Percentiles rank a stretch among this genome's conserved stretches.
Evolutionary conservation across 2,113 vertebrate genomes (phyloP).

Genomic region (Apaloderma vittatum): DNA sequence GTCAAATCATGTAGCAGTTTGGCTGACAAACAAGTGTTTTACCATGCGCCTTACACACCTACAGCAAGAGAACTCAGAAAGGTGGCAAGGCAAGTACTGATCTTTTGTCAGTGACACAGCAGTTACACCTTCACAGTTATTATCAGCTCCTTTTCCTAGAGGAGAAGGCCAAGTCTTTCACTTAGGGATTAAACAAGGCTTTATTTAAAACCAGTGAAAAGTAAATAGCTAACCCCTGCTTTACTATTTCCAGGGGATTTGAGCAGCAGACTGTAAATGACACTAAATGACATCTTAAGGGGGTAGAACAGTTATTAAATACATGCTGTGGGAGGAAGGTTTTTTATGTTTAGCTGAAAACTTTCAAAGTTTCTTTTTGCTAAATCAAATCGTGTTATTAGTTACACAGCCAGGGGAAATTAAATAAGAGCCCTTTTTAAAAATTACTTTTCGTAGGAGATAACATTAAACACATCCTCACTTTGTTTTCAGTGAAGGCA

Average conservation of each 20-base stretch:
- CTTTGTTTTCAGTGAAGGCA: not conserved
- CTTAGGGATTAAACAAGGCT: constrained; percentile 24
- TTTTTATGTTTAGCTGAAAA: constrained; percentile 18
- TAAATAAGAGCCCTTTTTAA: not conserved
- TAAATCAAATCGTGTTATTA: not conserved
- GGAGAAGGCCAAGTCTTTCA: constrained; percentile 13
- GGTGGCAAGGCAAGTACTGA: not conserved
- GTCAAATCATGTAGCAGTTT: not conserved
- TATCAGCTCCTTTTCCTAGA: constrained; percentile 15
- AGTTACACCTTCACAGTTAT: constrained; percentile 24
- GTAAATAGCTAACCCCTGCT: constrained; percentile 28
- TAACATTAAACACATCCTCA: not conserved
- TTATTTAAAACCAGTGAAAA: constrained; percentile 57
- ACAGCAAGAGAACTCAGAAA: not conserved
- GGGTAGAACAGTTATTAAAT: constrained; percentile 35
- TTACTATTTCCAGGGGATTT: constrained; percentile 31
- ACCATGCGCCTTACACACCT: not conserved
- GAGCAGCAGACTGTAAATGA: constrained; percentile 48
- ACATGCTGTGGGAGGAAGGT: not conserved
- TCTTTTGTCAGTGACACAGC: not conserved
- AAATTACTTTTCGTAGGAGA: not conserved
- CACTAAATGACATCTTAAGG: constrained; percentile 42
- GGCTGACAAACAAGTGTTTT: not conserved
- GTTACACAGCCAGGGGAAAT: constrained; percentile 6
- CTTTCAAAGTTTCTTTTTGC: not conserved